These are phyloP conservation scores for Eremophila alpestris DNA, from an alignment of 2,797 vertebrate species.

Conservation along the genomic window DNA sequence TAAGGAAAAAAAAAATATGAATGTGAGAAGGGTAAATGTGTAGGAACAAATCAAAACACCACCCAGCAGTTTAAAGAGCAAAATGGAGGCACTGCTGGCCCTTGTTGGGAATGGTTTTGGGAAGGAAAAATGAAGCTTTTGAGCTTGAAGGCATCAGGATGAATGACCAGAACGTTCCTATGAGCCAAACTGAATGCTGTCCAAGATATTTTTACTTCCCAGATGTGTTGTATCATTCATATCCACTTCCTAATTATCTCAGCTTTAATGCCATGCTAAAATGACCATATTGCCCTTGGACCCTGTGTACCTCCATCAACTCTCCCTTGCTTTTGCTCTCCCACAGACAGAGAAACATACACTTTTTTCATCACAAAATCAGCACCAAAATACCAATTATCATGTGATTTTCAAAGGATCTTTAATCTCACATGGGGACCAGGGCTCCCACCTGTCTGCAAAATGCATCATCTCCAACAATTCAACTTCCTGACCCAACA, in stretches of 20 bases:
- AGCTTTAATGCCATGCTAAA: neutral
- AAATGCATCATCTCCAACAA: neutral
- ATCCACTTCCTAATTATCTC: neutral
- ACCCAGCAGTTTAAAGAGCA: neutral
- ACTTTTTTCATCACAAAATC: neutral
- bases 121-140: neutral
- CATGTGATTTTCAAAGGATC: neutral
- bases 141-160: neutral
- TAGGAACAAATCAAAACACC: neutral
- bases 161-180: neutral
- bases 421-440: neutral
- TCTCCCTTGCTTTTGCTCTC: neutral
- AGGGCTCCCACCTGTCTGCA: neutral
- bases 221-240: neutral
- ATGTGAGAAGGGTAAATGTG: neutral
- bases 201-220: neutral
- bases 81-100: neutral
- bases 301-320: neutral
- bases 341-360: neutral
- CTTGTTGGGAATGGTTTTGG: neutral
- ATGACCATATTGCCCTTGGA: neutral
- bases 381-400: neutral
- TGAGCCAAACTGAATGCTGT: neutral
- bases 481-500: rapidly evolving
- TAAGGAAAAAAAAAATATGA: no score